These are phyloP conservation scores for Anthopleura xanthogrammica DNA, from an alignment of 92 coral and sea anemone species.

Conservation along the genomic window DNA sequence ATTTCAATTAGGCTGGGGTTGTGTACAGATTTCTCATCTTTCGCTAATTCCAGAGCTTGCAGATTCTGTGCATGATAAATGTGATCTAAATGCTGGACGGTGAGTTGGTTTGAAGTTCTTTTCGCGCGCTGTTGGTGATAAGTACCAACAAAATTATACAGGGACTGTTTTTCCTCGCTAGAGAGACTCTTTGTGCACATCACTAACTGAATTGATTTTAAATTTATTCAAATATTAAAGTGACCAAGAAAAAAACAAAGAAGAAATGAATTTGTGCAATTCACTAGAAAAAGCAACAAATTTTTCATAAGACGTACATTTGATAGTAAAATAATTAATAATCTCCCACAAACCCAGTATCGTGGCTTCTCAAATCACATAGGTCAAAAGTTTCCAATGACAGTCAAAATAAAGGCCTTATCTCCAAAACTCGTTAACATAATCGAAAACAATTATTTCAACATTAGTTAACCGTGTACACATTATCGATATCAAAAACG, in stretches of 20 bases:
- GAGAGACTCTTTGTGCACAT: too few relatives aligned
- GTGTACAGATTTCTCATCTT: constrained; percentile 37
- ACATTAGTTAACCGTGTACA: neutral
- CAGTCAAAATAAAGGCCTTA: neutral
- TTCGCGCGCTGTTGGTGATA: neutral
- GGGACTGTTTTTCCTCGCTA: too few relatives aligned
- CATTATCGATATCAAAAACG: too few relatives aligned
- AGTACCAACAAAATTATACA: too few relatives aligned
- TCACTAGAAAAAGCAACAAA: too few relatives aligned
- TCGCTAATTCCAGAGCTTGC: constrained; percentile 41
- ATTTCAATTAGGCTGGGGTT: constrained; percentile 43
- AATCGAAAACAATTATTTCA: neutral
- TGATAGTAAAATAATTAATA: too few relatives aligned
- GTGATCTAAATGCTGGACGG: constrained; percentile 45
- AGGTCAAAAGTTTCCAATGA: neutral
- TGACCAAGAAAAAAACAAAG: too few relatives aligned
- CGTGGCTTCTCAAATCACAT: neutral
- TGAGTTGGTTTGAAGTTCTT: neutral
- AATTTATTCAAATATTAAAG: too few relatives aligned
- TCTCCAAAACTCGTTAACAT: neutral
- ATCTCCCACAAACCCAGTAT: too few relatives aligned
- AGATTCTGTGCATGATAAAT: constrained; percentile 26
- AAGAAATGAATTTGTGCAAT: too few relatives aligned
- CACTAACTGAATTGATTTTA: too few relatives aligned
- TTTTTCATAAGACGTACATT: too few relatives aligned